Percentiles rank a stretch among this genome's conserved stretches.
Conservation (phyloP, 2,888 invertebrate species). For the Sphinx pinastri region DNA sequence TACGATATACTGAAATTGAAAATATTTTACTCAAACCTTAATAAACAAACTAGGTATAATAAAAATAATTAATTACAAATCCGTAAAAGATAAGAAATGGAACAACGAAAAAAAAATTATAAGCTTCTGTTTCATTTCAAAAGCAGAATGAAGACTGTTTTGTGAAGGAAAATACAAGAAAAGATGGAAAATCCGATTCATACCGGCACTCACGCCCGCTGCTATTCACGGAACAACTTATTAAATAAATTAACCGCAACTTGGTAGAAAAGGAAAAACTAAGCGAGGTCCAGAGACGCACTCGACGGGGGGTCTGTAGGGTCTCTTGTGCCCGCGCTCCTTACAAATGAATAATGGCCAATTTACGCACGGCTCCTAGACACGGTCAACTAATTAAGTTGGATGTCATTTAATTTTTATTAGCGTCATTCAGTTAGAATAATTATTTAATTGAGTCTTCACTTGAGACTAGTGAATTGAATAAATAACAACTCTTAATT, state of each 20-base stretch:
- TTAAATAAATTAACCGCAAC: slow-evolving; percentile 82
- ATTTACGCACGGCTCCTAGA: slow-evolving; percentile 25
- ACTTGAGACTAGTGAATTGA: slow-evolving; percentile 4
- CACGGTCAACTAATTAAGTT: slow-evolving; percentile 23
- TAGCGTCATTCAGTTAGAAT: slow-evolving; percentile 17
- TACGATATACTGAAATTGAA: no score
- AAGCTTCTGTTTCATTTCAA: slow-evolving; percentile 23
- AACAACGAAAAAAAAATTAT: slow-evolving; percentile 14
- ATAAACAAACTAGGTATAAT: background rate
- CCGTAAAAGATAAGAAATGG: slow-evolving; percentile 11
- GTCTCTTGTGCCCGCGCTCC: slow-evolving; percentile 26
- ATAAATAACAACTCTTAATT: background rate
- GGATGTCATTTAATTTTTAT: slow-evolving; percentile 16
- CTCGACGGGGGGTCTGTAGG: slow-evolving; percentile 34
- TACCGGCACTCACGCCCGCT: slow-evolving; percentile 59
- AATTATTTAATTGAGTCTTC: slow-evolving; percentile 15
- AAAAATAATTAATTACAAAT: background rate
- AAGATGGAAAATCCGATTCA: slow-evolving; percentile 75
- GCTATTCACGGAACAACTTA: slow-evolving; percentile 80
- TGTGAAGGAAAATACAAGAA: slow-evolving; percentile 44
- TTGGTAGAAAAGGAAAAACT: slow-evolving; percentile 77
- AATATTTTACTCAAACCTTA: background rate
- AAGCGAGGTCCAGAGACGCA: slow-evolving; percentile 49
- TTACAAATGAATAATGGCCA: background rate
- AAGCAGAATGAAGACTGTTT: slow-evolving; percentile 37